phyloP scores from a whole-genome alignment of 2,797 vertebrate species.

The Ptychobarbus kaznakovi region DNA sequence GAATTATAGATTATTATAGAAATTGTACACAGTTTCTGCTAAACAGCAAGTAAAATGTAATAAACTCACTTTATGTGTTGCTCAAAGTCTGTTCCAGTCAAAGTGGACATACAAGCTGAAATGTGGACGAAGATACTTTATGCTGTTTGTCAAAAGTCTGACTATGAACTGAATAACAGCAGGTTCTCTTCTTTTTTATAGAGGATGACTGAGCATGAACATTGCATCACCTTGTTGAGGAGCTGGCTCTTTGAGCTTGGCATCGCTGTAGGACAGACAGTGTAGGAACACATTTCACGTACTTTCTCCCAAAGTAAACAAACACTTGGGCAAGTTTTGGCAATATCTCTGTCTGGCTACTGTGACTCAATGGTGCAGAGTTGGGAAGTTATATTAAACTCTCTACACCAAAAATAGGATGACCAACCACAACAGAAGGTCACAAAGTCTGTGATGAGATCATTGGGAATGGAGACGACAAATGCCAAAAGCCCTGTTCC shows the following conservation, averaged over 20 bases:
- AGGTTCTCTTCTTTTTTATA: neutral
- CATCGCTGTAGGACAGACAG: conserved; percentile 10
- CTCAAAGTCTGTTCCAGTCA: neutral
- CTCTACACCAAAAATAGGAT: neutral
- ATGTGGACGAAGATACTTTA: neutral
- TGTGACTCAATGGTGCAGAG: conserved; percentile 3
- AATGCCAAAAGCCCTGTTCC: neutral
- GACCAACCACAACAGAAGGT: neutral
- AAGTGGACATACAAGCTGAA: neutral
- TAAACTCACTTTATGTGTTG: neutral
- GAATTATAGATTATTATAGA: neutral
- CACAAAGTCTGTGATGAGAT: neutral
- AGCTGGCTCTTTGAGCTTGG: conserved; percentile 16
- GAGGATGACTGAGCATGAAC: neutral
- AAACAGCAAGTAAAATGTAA: neutral
- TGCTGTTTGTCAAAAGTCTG: neutral
- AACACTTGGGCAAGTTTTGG: conserved; percentile 20
- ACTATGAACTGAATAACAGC: neutral
- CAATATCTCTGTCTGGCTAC: conserved; percentile 37
- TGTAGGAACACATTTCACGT: neutral
- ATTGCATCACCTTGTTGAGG: conserved; percentile 3
- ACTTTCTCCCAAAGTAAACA: conserved; percentile 32
- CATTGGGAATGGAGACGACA: neutral
- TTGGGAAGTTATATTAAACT: neutral
- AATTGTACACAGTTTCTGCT: neutral